Conservation (phyloP, 2,797 vertebrate genomes). For the Phrynocephalus vlangalii region DNA sequence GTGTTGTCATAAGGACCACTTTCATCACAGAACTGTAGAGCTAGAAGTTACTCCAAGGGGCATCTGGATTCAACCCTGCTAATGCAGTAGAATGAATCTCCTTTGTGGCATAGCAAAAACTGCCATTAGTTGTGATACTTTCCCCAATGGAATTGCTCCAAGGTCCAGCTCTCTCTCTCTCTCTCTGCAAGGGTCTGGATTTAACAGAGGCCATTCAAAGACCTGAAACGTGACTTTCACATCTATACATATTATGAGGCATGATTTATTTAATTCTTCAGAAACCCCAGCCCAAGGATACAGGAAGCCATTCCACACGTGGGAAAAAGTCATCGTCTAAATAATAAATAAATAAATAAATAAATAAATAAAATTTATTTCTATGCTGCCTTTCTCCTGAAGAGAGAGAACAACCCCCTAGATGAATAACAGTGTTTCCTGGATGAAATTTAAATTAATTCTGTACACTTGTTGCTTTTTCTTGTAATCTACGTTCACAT, state of each 20-base stretch:
- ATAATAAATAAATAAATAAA: neutral
- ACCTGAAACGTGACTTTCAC: neutral
- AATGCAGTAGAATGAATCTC: too few species aligned
- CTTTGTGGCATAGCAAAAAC: neutral
- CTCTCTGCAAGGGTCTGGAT: neutral
- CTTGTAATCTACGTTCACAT: neutral
- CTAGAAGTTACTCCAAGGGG: too few species aligned
- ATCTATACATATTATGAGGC: neutral
- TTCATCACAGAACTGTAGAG: too few species aligned
- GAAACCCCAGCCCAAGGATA: neutral
- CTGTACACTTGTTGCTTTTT: neutral
- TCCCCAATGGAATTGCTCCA: neutral
- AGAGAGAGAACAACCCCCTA: too few species aligned
- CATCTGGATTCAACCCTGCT: too few species aligned
- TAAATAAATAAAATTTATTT: too few species aligned
- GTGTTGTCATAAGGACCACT: neutral
- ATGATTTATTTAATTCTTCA: neutral
- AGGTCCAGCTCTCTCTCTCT: neutral
- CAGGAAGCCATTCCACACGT: neutral
- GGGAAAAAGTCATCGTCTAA: neutral
- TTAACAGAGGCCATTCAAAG: neutral
- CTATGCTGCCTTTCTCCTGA: too few species aligned
- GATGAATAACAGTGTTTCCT: neutral
- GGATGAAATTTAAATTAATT: neutral
- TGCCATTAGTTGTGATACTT: constrained; percentile 16